Conservation (phyloP, 2,888 invertebrate species). For the Pharmacophagus antenor region DNA sequence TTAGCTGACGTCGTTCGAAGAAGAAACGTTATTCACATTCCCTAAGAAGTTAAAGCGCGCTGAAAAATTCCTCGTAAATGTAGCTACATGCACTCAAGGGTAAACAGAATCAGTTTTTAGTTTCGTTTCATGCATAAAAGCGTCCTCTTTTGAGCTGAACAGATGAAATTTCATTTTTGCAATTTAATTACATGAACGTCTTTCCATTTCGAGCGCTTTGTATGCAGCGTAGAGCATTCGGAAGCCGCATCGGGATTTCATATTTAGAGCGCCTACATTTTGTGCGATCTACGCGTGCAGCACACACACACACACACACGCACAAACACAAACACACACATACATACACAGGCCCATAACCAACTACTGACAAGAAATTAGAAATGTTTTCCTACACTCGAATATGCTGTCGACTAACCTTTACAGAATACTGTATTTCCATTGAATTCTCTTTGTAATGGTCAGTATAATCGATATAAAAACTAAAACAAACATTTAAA, state of each 20-base stretch:
- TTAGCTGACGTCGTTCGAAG: conserved; percentile 8
- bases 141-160: conserved; percentile 16
- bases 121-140: conserved; percentile 18
- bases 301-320: neutral
- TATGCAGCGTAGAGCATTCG: conserved; percentile 2
- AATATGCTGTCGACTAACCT: no score
- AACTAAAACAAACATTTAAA: no score
- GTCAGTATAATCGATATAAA: no score
- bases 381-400: no score
- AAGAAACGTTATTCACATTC: conserved; percentile 16
- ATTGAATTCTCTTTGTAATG: no score
- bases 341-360: neutral
- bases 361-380: no score
- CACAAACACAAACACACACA: neutral
- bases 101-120: conserved; percentile 24
- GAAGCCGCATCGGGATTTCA: conserved; percentile 18
- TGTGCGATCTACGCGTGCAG: neutral
- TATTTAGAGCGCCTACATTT: conserved; percentile 9
- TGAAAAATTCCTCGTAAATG: conserved; percentile 13
- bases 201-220: conserved; percentile 16
- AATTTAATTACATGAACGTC: conserved; percentile 26
- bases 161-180: conserved; percentile 23
- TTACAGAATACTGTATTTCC: no score
- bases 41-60: neutral
- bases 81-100: conserved; percentile 10